These are phyloP conservation scores for Zygogramma bicolorata DNA, from an alignment of 2,888 invertebrate species.

Conservation along the genomic window DNA sequence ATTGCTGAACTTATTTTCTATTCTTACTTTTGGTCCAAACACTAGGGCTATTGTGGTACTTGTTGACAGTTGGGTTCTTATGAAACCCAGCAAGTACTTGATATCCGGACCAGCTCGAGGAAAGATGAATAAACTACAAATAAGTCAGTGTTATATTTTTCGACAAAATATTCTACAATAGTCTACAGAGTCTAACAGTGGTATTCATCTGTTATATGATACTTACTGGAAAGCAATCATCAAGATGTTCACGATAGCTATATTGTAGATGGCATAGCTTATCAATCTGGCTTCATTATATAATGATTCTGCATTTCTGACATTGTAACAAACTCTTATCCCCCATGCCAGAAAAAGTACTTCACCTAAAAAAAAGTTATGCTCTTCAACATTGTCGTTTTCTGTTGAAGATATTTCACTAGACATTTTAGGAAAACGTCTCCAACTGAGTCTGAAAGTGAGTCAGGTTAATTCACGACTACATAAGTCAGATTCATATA, in stretches of 20 bases:
- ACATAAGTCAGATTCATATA: too few relatives aligned
- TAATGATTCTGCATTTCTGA: conserved; percentile 90
- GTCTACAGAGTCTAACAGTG: neutral
- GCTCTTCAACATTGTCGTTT: neutral
- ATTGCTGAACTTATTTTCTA: too few relatives aligned
- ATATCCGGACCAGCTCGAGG: conserved; percentile 92
- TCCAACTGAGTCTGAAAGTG: too few relatives aligned
- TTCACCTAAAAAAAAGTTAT: conserved; percentile 75
- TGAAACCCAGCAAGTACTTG: conserved; percentile 91
- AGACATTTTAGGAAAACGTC: too few relatives aligned
- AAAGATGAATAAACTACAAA: conserved; percentile 83
- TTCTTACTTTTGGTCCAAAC: conserved; percentile 84
- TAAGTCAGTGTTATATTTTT: neutral
- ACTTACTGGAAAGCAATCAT: conserved; percentile 96
- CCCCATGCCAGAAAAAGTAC: conserved; percentile 87
- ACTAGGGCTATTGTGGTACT: conserved; percentile 87
- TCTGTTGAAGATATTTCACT: too few relatives aligned
- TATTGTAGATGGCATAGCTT: conserved; percentile 95
- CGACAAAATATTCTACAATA: neutral
- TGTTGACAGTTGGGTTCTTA: conserved; percentile 92
- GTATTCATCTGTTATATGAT: too few relatives aligned
- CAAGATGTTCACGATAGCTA: conserved; percentile 90
- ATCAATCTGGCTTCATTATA: conserved; percentile 94
- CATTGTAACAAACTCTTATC: conserved; percentile 86
- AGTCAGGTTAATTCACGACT: too few relatives aligned